Base-by-base conservation (phyloP, 2,113 vertebrate genomes). In the Lagopus muta region DNA sequence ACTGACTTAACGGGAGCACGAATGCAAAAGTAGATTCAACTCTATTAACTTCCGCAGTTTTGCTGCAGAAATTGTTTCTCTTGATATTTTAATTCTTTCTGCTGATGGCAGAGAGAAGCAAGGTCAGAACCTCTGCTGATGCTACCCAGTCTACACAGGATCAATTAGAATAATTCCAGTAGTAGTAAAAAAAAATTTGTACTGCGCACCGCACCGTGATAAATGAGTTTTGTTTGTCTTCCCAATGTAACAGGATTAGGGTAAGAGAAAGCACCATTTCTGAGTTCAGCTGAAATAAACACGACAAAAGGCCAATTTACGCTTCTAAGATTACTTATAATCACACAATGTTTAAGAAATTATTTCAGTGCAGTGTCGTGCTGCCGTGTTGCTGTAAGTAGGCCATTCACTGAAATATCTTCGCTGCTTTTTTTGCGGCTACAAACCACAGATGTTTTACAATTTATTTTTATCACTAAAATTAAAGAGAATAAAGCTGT, bases 61-160 rank as follows among this genome's bases (percentile, higher is more conserved):
- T 47, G 65, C 78, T 79, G 60, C 69, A 92, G 82, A 89, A 96
- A 85, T 91, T 93, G 78, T 94, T 89, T 86, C 89, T 79, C 91
- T 83, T 87, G 82, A 89, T 94, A 92, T 89, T 97, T 96, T 97
- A 93, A 97, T 94, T 96, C 89, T 73, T 71, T 90, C 36, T 52
- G 84, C 66, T 43, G 69, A 85, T 17, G 1, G 20, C 9, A 55
- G 72, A 65, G 71, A 58, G 88, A 67, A 77, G 48, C 54, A 64
- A 90, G 88, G 86, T 73, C 88, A 71, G 73, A 54, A 61, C 54
- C 80, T 86, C 47, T 57, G 77, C 73, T 78, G 47, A 70, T 76
- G 55, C 10, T 94, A 82, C 74, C 73, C 72, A 78, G 38, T 12
- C 57, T 88, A 72, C 74, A 45, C 60, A 48, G 65, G 81, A 93